Base-by-base conservation (phyloP, 2,113 vertebrate species). In the Athene noctua region DNA sequence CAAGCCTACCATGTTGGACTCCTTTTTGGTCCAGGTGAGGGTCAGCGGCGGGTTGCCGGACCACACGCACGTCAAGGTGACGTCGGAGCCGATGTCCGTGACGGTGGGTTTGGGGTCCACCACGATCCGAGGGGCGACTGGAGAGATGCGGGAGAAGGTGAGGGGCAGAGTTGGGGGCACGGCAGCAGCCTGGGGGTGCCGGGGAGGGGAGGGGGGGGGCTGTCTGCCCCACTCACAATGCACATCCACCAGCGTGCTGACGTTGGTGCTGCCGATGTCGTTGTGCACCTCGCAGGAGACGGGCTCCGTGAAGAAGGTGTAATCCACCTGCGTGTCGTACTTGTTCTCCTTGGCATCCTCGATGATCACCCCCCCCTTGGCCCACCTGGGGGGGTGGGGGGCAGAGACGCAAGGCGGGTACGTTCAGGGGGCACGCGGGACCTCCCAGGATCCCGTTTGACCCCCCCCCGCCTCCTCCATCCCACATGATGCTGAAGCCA, bases 11-110 rank as follows among this genome's bases (percentile, higher is more conserved):
- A 99, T 99, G 97, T 98, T 99, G 90, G 99, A 99, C 71, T 99
- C 99, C 97, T 99, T 99, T 93, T 99, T 99, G 93, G 99, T 99
- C 99, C 99, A 99, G 82, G 99, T 99, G 90, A 99, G 99, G 65
- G 99, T 99, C 11, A 99, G 98, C 0, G 99, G 99, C 0, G 99
- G 99, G 92, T 99, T 99, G 46, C 99, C 99, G 0, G 99, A 97
- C 99, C 99, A 99, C 92, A 99, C 99, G 73, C 99, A 99, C 77
- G 99, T 99, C 36, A 99, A 94, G 13, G 98, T 99, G 74, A 99
- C 99, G 3, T 99, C 99, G 8, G 99, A 98, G 96, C 99, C 99
- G n/a, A 98, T 98, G 36, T 99, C 99, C 1, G 99, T 99, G 7
- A 98, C 97, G 0, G 98, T 98, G 8, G 99, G 99, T 27, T 99